Evolutionary conservation across 2,797 vertebrate genomes (phyloP), one percentile per base, ranked within the genome.

Genomic region (Anabacerthia variegaticeps): DNA sequence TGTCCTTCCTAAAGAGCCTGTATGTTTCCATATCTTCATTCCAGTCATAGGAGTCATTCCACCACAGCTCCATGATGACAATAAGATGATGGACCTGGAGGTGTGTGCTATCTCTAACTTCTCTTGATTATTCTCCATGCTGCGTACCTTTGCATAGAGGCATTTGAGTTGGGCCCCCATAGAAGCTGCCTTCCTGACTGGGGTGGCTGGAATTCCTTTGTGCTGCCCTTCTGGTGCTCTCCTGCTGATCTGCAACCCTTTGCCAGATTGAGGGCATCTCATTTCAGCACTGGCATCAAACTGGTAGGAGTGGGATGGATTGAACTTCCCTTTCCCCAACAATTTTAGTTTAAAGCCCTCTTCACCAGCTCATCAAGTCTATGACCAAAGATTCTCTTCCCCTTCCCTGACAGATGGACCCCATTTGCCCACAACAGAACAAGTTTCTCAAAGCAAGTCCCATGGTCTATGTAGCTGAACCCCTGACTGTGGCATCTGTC

Each of bases 101-200:
- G 3, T 72, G 20, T 51, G 37, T 65, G 22, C 4, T 41, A 17
- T 41, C 39, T 54, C 10, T 41, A 48, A 15, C 10, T 48, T 37
- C 20, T 46, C 26, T 30, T 54, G 9, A 46, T 80, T 41, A 34
- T 54, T 54, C 17, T 34, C 46, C 26, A 48, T 54, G 7, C 8
- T 23, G 10, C 26, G 17, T 52, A 6, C 39, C 34, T 81, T 61
- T 54, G 41, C 30, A 41, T 16, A 48, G 30, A 55, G 30, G 34
- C 5, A 11, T 41, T 74, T 41, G 30, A 46, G 2, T 3, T 46
- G 18, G 7, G 8, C 5, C 12, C 4, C 12, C 8, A 18, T 1
- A 54, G 26, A 54, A 41, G 18, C 1, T 74, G 11, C 12, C 26
- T 54, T 34, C 27, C 8, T 36, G 34, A 41, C 48, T 67, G 26